phyloP scores from a whole-genome alignment of 2,113 vertebrate species.

The Mystacornis crossleyi region DNA sequence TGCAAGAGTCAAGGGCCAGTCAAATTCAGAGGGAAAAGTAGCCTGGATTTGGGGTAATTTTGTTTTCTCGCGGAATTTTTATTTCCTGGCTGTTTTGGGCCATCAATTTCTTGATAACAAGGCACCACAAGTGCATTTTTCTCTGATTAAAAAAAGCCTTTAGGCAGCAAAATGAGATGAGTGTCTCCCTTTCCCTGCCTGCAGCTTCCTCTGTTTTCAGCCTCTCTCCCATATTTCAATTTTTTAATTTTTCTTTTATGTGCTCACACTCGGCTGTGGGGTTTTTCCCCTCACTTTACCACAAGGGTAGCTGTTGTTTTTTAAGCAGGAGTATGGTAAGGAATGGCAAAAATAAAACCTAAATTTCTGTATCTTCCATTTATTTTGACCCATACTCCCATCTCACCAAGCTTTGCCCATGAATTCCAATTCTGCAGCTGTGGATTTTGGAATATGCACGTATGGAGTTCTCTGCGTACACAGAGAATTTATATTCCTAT shows the following conservation, averaged over 20 bases:
- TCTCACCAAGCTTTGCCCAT: not conserved
- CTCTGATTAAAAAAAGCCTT: not conserved
- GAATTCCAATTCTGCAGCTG: not conserved
- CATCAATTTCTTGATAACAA: not conserved
- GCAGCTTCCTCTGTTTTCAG: not conserved
- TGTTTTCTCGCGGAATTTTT: not conserved
- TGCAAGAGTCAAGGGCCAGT: not conserved
- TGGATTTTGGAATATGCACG: not conserved
- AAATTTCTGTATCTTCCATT: not conserved
- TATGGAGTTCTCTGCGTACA: too few species aligned
- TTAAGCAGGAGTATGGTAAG: not conserved
- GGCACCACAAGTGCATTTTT: not conserved
- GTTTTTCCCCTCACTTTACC: not conserved
- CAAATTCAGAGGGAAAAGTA: not conserved
- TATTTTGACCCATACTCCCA: not conserved
- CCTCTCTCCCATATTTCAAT: not conserved
- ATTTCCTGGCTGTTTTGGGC: not conserved
- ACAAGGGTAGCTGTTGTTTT: not conserved
- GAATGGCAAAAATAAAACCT: not conserved
- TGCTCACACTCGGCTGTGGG: not conserved
- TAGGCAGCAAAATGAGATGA: rapidly evolving
- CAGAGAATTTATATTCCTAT: not conserved
- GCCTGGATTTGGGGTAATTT: not conserved
- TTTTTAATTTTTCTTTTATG: not conserved
- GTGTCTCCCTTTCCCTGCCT: not conserved